Conservation (phyloP, 2,113 vertebrate genomes). For the Phaethornis superciliosus region DNA sequence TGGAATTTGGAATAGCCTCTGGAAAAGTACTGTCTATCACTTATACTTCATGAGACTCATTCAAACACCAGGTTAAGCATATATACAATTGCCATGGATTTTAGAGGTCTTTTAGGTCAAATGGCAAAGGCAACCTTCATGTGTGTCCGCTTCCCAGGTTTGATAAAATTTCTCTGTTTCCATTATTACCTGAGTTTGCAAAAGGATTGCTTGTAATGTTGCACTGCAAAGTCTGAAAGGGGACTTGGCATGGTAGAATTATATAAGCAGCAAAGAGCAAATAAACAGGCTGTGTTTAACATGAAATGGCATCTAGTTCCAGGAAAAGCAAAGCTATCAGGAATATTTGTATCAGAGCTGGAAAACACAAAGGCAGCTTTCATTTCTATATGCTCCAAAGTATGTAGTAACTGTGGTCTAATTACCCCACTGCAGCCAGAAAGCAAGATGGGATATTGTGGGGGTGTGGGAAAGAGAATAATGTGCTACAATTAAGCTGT, state of each 20-base stretch:
- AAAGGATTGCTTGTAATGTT: neutral
- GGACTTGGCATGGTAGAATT: neutral
- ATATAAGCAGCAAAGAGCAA: neutral
- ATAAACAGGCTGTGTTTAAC: slow-evolving; percentile 20
- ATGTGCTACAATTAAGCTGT: slow-evolving; percentile 52
- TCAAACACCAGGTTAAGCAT: neutral
- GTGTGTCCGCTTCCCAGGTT: neutral
- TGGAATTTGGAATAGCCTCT: neutral
- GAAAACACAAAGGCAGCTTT: slow-evolving; percentile 60
- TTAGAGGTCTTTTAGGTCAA: neutral
- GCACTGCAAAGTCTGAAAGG: neutral
- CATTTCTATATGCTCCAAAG: slow-evolving; percentile 48
- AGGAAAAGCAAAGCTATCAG: slow-evolving; percentile 41
- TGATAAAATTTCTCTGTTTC: neutral
- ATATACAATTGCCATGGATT: neutral
- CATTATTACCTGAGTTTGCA: neutral
- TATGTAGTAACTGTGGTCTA: slow-evolving; percentile 30
- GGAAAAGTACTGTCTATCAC: neutral
- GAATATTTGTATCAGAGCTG: slow-evolving; percentile 40
- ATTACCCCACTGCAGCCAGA: slow-evolving; percentile 52
- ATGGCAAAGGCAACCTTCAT: neutral
- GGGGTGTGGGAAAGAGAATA: slow-evolving; percentile 48
- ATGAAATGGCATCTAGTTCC: slow-evolving; percentile 4
- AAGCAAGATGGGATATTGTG: slow-evolving; percentile 43
- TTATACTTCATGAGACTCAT: neutral